Conservation (phyloP, 2,113 vertebrate genomes). For the Cynopterus brachyotis region DNA sequence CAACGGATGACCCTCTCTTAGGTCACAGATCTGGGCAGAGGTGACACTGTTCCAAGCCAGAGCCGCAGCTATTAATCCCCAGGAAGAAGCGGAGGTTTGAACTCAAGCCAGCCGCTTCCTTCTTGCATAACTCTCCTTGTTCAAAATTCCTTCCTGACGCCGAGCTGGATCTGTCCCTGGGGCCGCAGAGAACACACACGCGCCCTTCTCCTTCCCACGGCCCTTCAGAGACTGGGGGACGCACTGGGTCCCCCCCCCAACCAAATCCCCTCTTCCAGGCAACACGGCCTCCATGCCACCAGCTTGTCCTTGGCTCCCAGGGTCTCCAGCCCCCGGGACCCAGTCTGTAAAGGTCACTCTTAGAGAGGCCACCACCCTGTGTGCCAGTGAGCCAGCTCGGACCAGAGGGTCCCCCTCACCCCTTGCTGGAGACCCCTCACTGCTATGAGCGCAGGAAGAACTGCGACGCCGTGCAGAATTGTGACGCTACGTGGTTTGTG, state of each 20-base stretch:
- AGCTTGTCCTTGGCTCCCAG: fast-evolving
- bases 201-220: not conserved
- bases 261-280: not conserved
- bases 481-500: not conserved
- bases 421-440: not conserved
- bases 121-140: not conserved
- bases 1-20: not conserved
- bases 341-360: not conserved
- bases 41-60: not conserved
- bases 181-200: not conserved
- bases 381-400: not conserved
- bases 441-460: not conserved
- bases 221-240: not conserved
- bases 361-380: fast-evolving
- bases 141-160: not conserved
- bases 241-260: not conserved
- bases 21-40: not conserved
- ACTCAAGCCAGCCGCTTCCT: not conserved
- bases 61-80: fast-evolving
- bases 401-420: fast-evolving
- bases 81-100: not conserved
- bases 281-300: fast-evolving
- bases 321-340: not conserved
- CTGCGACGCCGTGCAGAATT: fast-evolving
- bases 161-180: not conserved